phyloP scores from a whole-genome alignment of 2,888 invertebrate species.

The Hyposoter dolosus region DNA sequence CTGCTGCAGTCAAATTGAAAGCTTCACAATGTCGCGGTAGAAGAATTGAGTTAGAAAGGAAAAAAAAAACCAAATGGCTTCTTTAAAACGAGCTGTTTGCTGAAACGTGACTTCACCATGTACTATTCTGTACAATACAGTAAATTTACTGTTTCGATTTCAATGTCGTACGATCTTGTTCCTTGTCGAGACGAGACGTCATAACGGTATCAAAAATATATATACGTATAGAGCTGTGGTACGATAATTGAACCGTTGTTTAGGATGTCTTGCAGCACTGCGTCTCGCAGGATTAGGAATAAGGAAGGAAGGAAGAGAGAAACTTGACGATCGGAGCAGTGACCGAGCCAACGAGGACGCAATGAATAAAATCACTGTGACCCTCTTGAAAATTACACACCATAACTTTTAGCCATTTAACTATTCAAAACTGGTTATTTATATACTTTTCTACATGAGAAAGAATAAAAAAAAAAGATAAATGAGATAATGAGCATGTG shows the following conservation, averaged over 20 bases:
- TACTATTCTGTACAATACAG: constrained; percentile 17
- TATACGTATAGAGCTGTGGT: neutral
- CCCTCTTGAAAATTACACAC: constrained; percentile 36
- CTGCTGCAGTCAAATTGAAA: neutral
- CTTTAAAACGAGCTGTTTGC: neutral
- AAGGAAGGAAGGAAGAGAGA: constrained; percentile 15
- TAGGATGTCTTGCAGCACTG: neutral
- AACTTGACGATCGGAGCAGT: constrained; percentile 73
- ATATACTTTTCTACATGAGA: neutral
- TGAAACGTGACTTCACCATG: neutral
- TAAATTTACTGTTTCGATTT: constrained; percentile 49
- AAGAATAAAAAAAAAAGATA: neutral
- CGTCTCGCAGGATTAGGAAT: constrained; percentile 27
- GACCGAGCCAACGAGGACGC: constrained; percentile 75
- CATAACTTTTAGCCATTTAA: constrained; percentile 10
- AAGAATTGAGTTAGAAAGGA: neutral
- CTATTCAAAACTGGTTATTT: constrained; percentile 18
- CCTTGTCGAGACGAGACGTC: constrained; percentile 32
- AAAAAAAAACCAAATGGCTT: neutral
- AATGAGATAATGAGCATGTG: constrained; percentile 22
- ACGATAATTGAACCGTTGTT: constrained; percentile 6
- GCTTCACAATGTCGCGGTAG: neutral
- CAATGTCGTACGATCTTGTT: constrained; percentile 57
- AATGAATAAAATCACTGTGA: constrained; percentile 34
- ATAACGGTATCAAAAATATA: constrained; percentile 38